These are phyloP conservation scores for Trichacis sp. DNA, from an alignment of 2,888 invertebrate genomes.

Conservation along the genomic window DNA sequence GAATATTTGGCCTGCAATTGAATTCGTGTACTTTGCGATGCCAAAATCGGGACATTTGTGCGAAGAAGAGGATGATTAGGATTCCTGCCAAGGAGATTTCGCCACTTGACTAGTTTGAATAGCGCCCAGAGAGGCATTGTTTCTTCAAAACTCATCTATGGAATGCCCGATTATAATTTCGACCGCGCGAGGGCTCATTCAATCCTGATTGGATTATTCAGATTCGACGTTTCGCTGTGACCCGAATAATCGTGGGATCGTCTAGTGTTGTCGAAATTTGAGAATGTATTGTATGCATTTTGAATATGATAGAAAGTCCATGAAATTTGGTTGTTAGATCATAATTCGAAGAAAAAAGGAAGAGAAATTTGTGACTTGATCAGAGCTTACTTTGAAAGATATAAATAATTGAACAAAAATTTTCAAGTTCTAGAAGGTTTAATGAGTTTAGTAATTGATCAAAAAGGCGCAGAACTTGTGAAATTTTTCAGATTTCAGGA, in stretches of 20 bases:
- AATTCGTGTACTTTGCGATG: not conserved
- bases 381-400: no score
- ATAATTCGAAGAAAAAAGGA: no score
- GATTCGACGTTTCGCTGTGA: not conserved
- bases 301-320: no score
- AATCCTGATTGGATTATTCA: constrained; percentile 5
- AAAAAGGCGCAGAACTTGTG: no score
- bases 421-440: no score
- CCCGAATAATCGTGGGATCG: not conserved
- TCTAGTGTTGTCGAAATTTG: no score
- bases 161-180: not conserved
- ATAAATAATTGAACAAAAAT: no score
- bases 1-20: not conserved
- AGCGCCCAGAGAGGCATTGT: not conserved
- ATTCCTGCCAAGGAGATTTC: constrained; percentile 4
- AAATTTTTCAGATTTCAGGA: no score
- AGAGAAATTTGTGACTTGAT: no score
- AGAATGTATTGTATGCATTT: no score
- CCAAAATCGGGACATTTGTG: not conserved
- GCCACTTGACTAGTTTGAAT: not conserved
- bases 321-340: no score
- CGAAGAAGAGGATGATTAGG: not conserved
- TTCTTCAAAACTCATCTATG: not conserved
- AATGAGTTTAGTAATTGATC: no score
- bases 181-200: not conserved